Evolutionary conservation across 37 sponge, comb jelly and placozoan species (phyloP).

Genomic region (Cladorhizidae sp.): DNA sequence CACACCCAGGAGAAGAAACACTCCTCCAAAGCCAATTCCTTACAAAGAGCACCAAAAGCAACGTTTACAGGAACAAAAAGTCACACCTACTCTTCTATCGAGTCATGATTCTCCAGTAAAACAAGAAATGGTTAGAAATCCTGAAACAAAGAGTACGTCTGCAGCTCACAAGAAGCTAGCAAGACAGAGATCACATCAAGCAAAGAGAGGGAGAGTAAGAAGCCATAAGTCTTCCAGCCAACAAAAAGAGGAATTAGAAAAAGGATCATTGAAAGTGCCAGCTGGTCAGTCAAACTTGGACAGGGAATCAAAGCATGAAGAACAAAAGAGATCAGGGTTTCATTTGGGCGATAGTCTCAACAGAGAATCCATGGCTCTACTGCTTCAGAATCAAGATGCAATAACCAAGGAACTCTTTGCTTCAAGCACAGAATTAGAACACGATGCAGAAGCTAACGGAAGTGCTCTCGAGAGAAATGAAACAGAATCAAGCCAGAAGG

Average conservation of each 20-base stretch:
- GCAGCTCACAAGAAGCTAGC: background rate
- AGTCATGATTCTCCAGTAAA: too few species aligned
- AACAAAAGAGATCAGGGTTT: too few species aligned
- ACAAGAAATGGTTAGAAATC: too few species aligned
- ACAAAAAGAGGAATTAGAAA: too few species aligned
- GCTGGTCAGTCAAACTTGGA: too few species aligned
- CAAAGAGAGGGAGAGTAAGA: too few species aligned
- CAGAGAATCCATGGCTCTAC: slow-evolving; percentile 32
- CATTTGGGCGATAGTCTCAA: slow-evolving; percentile 7
- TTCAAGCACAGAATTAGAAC: background rate
- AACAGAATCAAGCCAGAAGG: background rate
- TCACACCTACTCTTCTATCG: background rate
- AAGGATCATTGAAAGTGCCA: too few species aligned
- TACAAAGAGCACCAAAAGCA: slow-evolving; percentile 7
- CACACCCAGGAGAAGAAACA: background rate
- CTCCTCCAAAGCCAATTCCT: slow-evolving; percentile 10
- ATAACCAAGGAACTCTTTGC: slow-evolving; percentile 24
- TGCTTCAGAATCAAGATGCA: slow-evolving; percentile 25
- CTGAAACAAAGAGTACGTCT: too few species aligned
- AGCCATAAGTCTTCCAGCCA: too few species aligned
- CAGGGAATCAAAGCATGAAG: too few species aligned
- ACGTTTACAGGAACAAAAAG: background rate
- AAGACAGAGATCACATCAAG: slow-evolving; percentile 7
- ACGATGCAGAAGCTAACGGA: background rate
- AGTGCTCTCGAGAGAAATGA: background rate